phyloP scores from a whole-genome alignment of 2,113 vertebrate species.

The Xenus cinereus region DNA sequence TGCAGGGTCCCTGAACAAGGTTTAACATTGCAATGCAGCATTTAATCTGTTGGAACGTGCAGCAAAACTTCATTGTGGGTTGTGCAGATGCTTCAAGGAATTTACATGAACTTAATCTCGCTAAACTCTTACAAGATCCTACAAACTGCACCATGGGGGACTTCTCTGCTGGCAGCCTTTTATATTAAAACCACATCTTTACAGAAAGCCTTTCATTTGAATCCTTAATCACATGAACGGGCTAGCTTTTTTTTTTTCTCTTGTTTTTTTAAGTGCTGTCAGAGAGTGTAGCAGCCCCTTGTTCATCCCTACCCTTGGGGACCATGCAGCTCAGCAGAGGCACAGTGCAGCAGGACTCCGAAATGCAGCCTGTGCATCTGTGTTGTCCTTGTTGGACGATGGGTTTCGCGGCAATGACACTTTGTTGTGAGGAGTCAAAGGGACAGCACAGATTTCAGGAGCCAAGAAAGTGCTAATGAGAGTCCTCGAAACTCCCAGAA shows the following conservation, averaged over 20 bases:
- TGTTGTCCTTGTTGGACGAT: neutral
- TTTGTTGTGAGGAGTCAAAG: neutral
- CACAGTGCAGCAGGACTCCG: neutral
- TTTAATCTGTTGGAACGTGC: neutral
- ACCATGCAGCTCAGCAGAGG: neutral
- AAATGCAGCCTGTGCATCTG: neutral
- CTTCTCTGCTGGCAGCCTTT: neutral
- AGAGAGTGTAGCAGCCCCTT: neutral
- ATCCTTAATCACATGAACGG: neutral
- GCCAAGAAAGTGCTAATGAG: neutral
- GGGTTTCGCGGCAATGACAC: neutral
- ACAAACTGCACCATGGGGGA: neutral
- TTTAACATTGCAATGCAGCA: neutral
- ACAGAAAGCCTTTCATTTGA: slow-evolving; percentile 15
- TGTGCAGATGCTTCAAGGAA: neutral
- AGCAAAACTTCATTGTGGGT: neutral
- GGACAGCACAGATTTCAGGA: neutral
- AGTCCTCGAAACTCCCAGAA: neutral
- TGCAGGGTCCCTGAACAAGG: neutral
- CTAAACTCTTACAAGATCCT: slow-evolving; percentile 29
- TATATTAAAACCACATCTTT: neutral
- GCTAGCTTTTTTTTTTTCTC: neutral
- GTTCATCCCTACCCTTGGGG: neutral
- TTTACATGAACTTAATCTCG: slow-evolving; percentile 15
- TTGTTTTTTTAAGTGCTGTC: neutral